phyloP scores from a whole-genome alignment of 2,797 vertebrate genomes.

The Tokudaia tokunoshimensis region DNA sequence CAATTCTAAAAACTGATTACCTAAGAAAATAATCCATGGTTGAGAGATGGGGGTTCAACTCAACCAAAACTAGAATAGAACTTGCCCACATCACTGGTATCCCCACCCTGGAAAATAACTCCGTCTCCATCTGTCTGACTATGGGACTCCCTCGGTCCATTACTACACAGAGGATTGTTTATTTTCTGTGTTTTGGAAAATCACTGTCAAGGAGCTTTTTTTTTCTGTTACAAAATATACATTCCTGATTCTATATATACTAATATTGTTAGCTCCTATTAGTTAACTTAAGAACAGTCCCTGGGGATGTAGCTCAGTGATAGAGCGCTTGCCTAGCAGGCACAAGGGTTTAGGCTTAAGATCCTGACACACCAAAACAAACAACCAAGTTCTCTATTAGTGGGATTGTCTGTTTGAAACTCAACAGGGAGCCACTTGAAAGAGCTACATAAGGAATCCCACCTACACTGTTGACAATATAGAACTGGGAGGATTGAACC shows the following conservation, averaged over 20 bases:
- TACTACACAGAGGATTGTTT: background rate
- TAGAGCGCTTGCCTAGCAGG: background rate
- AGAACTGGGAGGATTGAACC: background rate
- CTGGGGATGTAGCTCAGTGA: background rate
- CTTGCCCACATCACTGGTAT: background rate
- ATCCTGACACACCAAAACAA: background rate
- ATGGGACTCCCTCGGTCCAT: background rate
- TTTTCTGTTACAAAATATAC: slow-evolving; percentile 19
- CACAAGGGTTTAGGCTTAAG: background rate
- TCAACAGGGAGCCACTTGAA: background rate
- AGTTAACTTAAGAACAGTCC: slow-evolving; percentile 8
- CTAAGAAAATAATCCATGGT: background rate
- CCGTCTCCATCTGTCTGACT: background rate
- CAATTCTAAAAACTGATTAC: background rate
- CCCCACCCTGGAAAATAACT: background rate
- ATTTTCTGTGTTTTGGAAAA: background rate
- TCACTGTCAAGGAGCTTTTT: background rate
- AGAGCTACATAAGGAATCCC: background rate
- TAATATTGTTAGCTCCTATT: background rate
- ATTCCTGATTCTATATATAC: background rate
- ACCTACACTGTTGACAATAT: background rate
- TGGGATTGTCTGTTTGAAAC: background rate
- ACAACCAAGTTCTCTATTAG: background rate
- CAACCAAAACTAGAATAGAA: background rate
- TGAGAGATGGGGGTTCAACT: background rate